Conservation (phyloP, 2,797 vertebrate species). For the Rhincodon typus region DNA sequence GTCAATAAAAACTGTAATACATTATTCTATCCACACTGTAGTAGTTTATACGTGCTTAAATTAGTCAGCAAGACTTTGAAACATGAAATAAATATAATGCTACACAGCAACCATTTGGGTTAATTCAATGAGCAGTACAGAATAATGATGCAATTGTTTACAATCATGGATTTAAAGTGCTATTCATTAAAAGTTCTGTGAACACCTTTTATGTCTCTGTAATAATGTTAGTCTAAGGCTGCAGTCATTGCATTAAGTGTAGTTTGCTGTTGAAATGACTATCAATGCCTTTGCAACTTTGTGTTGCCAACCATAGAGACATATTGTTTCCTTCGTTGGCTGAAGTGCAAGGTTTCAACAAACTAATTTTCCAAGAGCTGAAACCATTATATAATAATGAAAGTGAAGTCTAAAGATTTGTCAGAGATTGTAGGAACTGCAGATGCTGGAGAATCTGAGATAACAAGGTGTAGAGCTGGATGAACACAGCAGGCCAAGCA, state of each 20-base stretch:
- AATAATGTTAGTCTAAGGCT: constrained; percentile 19
- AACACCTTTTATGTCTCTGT: constrained; percentile 33
- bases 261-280: neutral
- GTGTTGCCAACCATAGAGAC: neutral
- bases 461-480: too few species aligned
- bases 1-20: constrained; percentile 38
- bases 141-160: constrained; percentile 36
- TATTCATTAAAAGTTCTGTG: constrained; percentile 37
- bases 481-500: too few species aligned
- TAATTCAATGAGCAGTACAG: constrained; percentile 28
- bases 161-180: constrained; percentile 37
- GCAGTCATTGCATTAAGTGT: constrained; percentile 6
- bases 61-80: constrained; percentile 30
- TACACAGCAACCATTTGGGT: constrained; percentile 30
- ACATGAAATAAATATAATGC: constrained; percentile 30
- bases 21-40: constrained; percentile 35
- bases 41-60: constrained; percentile 38
- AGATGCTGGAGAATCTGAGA: too few species aligned
- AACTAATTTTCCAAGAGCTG: neutral
- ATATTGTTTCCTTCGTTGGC: neutral
- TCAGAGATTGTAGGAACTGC: too few species aligned
- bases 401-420: neutral
- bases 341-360: neutral
- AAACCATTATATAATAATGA: neutral
- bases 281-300: neutral